Conservation (phyloP, 1,140 invertebrate species). For the Parapsyche elsis region DNA sequence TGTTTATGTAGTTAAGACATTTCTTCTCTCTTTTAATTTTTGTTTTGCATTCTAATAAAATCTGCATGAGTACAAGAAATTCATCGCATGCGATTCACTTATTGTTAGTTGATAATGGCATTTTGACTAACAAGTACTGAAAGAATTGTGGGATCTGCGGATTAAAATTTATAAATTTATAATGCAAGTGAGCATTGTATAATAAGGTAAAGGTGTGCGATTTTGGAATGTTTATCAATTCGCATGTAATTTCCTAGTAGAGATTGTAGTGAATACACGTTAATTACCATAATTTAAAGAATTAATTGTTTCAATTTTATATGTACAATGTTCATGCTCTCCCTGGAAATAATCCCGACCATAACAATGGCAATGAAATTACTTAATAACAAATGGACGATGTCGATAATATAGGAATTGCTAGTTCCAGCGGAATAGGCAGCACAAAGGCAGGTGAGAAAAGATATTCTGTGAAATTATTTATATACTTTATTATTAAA, state of each 20-base stretch:
- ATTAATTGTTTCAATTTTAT: constrained; percentile 27
- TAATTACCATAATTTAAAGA: neutral
- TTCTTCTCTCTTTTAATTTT: too few relatives aligned
- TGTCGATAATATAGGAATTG: constrained; percentile 58
- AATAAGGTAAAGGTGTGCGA: constrained; percentile 29
- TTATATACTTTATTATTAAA: neutral
- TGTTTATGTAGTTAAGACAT: too few relatives aligned
- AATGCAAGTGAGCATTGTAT: neutral
- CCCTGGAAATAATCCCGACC: constrained; percentile 29
- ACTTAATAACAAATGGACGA: neutral
- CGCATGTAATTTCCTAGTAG: constrained; percentile 4
- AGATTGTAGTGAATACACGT: neutral
- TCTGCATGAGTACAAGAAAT: too few relatives aligned
- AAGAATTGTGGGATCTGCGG: too few relatives aligned
- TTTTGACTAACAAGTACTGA: too few relatives aligned
- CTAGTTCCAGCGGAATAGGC: constrained; percentile 61
- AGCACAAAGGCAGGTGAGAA: constrained; percentile 64
- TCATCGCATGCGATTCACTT: too few relatives aligned
- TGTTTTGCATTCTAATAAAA: too few relatives aligned
- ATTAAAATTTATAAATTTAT: neutral
- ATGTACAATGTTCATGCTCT: constrained; percentile 38
- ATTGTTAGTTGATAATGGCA: too few relatives aligned
- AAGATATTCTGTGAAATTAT: constrained; percentile 38
- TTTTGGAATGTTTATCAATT: neutral
- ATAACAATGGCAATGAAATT: neutral